Percentiles rank a stretch among this genome's conserved stretches.
These are phyloP conservation scores for Thripadectes ignobilis DNA, from an alignment of 2,797 vertebrate genomes.

Conservation along the genomic window DNA sequence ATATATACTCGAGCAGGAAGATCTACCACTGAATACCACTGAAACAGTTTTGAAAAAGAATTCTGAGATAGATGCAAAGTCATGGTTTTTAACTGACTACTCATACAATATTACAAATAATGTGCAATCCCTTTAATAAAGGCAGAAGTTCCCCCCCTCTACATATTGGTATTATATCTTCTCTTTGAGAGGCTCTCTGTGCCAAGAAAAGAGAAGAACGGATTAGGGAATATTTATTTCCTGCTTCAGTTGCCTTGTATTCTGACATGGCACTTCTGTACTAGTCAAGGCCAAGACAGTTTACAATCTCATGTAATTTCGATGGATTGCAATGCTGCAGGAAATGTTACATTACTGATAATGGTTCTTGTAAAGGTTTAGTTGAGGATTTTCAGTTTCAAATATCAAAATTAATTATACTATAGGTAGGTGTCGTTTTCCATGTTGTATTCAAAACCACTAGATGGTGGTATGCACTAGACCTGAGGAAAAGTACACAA, in stretches of 20 bases:
- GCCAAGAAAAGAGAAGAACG: not conserved
- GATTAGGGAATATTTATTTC: not conserved
- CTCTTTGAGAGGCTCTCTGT: not conserved
- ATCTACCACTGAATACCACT: not conserved
- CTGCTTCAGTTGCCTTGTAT: not conserved
- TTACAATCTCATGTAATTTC: not conserved
- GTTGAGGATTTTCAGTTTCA: not conserved
- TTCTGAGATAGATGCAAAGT: not conserved
- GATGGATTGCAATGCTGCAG: not conserved
- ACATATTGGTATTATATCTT: not conserved
- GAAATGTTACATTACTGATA: not conserved
- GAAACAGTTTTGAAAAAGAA: not conserved
- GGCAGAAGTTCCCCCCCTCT: not conserved
- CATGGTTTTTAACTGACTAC: not conserved
- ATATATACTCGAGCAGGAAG: not conserved
- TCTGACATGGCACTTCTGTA: not conserved
- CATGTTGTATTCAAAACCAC: not conserved
- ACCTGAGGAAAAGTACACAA: not conserved
- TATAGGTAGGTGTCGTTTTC: not conserved
- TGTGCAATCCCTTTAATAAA: not conserved
- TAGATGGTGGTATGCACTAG: constrained; percentile 44
- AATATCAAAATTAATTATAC: not conserved
- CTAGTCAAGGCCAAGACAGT: not conserved
- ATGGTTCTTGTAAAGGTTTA: not conserved
- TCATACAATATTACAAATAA: not conserved